Base-by-base conservation (phyloP, 2,797 vertebrate genomes). In the Sebastes iracundus region DNA sequence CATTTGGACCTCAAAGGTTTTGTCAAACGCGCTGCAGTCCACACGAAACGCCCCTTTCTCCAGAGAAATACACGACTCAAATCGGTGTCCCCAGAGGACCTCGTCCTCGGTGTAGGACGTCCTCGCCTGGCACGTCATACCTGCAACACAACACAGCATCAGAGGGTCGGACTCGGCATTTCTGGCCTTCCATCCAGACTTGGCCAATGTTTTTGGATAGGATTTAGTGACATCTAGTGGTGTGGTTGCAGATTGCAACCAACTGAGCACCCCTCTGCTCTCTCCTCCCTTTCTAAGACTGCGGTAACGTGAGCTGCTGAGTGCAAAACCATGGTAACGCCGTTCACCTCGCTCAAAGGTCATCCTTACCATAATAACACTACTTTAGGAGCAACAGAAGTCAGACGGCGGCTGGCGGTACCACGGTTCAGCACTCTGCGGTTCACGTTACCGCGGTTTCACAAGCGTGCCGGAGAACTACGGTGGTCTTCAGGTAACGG, bases 91-190 rank as follows among this genome's bases (percentile, higher is more conserved):
- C 96, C 97, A 97, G 60, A 97, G 93, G 82, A 97, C 95, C 90
- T 97, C 96, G 0, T 96, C 95, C 76, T 96, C 95, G 0, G 93
- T 95, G 90, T 97, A 97, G 0, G 96, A 97, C 1, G 96, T 97
- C 77, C 96, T 95, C 9, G 96, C 97, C 87, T 97, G 96, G 87
- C 96, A 97, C 0, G 96, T 97, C 97, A 97, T 97, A 59, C 96
- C 96, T 97, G 90, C 0, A 3, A 79, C 1, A 61, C 82, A 74
- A 79, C 2, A 63, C 73, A 46, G 55, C 13, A 33, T 33, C 32
- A 33, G 32, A 33, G 10, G 32, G 32, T 33, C 32, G 10, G 32
- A 33, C 32, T 33, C 10, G 0, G 32, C 32, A 2, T 63, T 28
- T 28, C 46, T 49, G 6, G 9, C 4, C 6, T 28, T 53, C 6